These are phyloP conservation scores for Acipenser transmontanus DNA, from an alignment of 2,797 vertebrate genomes.

Conservation along the genomic window DNA sequence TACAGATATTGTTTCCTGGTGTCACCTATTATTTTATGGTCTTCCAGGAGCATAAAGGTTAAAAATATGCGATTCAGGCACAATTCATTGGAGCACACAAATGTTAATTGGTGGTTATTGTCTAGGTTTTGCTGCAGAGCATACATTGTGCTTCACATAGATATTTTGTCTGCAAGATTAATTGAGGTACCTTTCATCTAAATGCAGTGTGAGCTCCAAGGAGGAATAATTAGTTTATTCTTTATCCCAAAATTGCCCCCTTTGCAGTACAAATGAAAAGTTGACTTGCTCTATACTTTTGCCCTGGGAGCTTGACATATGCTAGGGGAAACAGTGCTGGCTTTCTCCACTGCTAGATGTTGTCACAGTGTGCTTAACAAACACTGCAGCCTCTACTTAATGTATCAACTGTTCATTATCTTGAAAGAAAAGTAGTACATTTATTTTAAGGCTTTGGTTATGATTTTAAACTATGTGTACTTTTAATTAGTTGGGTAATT, in stretches of 20 bases:
- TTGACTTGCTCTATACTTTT: neutral
- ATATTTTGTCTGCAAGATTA: conserved; percentile 12
- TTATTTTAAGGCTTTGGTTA: too few relatives aligned
- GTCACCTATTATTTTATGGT: conserved; percentile 7
- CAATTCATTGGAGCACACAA: neutral
- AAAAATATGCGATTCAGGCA: conserved; percentile 12
- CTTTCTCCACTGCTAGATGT: too few relatives aligned
- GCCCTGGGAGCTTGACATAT: too few relatives aligned
- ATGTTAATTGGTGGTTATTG: conserved; percentile 15
- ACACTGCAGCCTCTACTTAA: too few relatives aligned
- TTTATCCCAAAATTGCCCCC: conserved; percentile 12
- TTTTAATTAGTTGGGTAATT: too few relatives aligned
- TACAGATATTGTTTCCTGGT: conserved; percentile 2
- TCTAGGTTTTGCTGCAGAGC: conserved; percentile 3
- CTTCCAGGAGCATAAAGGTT: conserved; percentile 3
- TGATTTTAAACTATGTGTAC: too few relatives aligned
- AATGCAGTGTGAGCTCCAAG: conserved; percentile 11
- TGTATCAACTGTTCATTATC: too few relatives aligned
- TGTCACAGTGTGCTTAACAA: too few relatives aligned
- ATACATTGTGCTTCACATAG: conserved; percentile 2
- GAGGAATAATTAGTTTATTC: conserved; percentile 16
- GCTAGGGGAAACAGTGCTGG: too few relatives aligned
- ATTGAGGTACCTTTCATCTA: conserved; percentile 14
- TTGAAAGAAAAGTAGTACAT: too few relatives aligned
- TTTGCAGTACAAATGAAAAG: neutral